These are phyloP conservation scores for Standfussiana lucernea DNA, from an alignment of 2,888 invertebrate genomes.

Conservation along the genomic window DNA sequence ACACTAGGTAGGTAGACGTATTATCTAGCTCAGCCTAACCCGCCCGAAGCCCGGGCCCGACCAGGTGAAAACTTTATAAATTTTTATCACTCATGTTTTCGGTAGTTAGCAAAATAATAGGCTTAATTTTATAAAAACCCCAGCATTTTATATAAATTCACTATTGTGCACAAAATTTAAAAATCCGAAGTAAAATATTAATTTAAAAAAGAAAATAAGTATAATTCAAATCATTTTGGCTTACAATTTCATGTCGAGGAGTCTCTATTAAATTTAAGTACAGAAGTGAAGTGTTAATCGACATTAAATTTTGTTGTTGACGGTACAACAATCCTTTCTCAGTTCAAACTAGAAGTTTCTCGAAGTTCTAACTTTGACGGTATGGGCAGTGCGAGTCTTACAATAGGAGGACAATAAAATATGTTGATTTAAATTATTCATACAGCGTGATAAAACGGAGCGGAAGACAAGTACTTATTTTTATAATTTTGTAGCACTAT, in stretches of 20 bases:
- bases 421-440: conserved; percentile 1
- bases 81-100: too few species aligned
- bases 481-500: conserved; percentile 45
- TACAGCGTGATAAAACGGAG: conserved; percentile 15
- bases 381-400: not conserved
- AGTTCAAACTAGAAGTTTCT: not conserved
- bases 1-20: not conserved
- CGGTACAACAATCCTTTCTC: not conserved
- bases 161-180: not conserved
- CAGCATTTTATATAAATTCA: not conserved
- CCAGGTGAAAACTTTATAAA: not conserved
- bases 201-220: too few species aligned
- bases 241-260: too few species aligned
- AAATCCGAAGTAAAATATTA: too few species aligned
- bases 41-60: too few species aligned
- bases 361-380: not conserved
- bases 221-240: too few species aligned
- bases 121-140: too few species aligned
- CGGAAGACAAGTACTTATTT: conserved; percentile 13
- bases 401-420: not conserved
- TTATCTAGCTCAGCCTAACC: not conserved
- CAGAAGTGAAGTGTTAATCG: not conserved
- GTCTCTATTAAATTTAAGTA: too few species aligned
- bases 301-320: not conserved
- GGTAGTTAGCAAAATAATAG: too few species aligned